Evolutionary conservation across 2,888 invertebrate species (phyloP).

Genomic region (Dysmachus trigonus): DNA sequence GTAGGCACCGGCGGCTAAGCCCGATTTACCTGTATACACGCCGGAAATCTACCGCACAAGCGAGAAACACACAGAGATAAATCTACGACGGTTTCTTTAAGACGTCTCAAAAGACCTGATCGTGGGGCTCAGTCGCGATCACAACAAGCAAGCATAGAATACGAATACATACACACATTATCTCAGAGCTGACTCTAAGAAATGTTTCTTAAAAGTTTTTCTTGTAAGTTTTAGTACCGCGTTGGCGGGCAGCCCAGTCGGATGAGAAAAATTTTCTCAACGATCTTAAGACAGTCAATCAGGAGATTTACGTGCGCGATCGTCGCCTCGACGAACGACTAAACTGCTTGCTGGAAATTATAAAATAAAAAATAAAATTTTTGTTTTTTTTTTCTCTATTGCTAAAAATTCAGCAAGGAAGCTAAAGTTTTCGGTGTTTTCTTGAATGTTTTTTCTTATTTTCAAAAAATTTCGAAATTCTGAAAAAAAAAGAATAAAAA

Average conservation of each 20-base stretch:
- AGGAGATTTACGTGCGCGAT: slow-evolving; percentile 17
- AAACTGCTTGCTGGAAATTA: not conserved
- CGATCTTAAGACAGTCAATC: slow-evolving; percentile 35
- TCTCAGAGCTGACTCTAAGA: not conserved
- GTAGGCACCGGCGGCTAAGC: not conserved
- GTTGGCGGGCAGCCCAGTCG: slow-evolving; percentile 51
- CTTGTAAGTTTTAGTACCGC: slow-evolving; percentile 49
- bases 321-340: not conserved
- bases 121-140: not conserved
- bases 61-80: not conserved
- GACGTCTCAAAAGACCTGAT: not conserved
- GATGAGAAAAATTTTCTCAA: slow-evolving; percentile 34
- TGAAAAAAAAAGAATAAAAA: not conserved
- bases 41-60: not conserved
- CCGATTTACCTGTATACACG: not conserved
- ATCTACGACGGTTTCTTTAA: not conserved
- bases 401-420: not conserved
- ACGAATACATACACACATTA: not conserved
- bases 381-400: not conserved
- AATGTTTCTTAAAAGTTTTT: slow-evolving; percentile 8
- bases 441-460: not conserved
- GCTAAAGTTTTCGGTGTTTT: not conserved
- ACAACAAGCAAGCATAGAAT: not conserved
- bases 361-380: not conserved
- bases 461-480: not conserved